Percentiles rank a stretch among this genome's conserved stretches.
Conservation (phyloP, 2,888 invertebrate genomes). For the Acrocera orbiculus region DNA sequence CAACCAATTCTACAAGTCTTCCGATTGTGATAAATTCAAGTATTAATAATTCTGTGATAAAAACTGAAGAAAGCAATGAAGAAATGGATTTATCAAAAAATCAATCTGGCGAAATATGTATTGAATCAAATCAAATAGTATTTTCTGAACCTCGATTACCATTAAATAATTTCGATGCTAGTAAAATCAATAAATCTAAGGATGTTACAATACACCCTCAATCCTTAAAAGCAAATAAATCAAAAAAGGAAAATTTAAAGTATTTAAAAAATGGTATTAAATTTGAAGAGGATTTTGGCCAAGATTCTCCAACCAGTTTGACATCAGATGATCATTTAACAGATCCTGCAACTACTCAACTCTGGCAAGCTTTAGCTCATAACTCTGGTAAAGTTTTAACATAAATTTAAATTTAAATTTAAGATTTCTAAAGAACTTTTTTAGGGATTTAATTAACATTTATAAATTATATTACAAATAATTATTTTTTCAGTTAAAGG, state of each 20-base stretch:
- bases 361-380: slow-evolving; percentile 32
- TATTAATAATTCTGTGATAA: slow-evolving; percentile 33
- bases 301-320: slow-evolving; percentile 25
- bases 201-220: no score
- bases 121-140: not conserved
- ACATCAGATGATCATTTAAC: slow-evolving; percentile 28
- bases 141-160: slow-evolving; percentile 4
- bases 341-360: slow-evolving; percentile 30
- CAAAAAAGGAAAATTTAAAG: no score
- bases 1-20: slow-evolving; percentile 14
- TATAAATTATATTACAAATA: slow-evolving; percentile 2
- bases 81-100: slow-evolving; percentile 15
- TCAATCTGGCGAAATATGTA: slow-evolving; percentile 4
- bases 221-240: no score
- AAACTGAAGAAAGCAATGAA: slow-evolving; percentile 11
- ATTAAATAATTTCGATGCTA: no score
- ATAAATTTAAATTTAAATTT: not conserved
- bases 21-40: slow-evolving; percentile 21
- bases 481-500: slow-evolving; percentile 30
- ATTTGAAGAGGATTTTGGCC: slow-evolving; percentile 8
- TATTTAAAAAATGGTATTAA: no score
- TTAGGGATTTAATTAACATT: not conserved
- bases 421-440: not conserved
- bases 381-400: slow-evolving; percentile 22
- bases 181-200: no score